Conservation (phyloP, 2,888 invertebrate genomes). For the Acrobasis repandana region DNA sequence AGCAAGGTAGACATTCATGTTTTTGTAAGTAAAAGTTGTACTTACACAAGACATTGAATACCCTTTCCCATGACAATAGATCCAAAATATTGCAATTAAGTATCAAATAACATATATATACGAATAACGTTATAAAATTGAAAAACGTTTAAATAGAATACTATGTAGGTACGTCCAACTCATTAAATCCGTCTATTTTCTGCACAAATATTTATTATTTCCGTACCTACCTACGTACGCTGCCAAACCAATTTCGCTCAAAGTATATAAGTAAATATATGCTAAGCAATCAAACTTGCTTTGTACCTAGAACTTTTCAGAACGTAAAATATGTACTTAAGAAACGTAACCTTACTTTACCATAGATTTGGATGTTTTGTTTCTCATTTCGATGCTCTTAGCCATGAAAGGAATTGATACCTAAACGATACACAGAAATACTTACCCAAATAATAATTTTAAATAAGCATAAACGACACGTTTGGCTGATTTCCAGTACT, state of each 20-base stretch:
- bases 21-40: too few species aligned
- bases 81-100: background rate
- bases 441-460: background rate
- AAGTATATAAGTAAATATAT: slow-evolving; percentile 28
- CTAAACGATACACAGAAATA: background rate
- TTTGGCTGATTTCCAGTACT: too few species aligned
- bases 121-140: too few species aligned
- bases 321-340: background rate
- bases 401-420: slow-evolving; percentile 5
- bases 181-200: slow-evolving; percentile 40
- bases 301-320: background rate
- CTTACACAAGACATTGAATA: background rate
- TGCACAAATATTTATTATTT: slow-evolving; percentile 37
- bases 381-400: background rate
- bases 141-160: slow-evolving; percentile 10
- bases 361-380: too few species aligned
- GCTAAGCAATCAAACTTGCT: background rate
- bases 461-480: too few species aligned
- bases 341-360: too few species aligned
- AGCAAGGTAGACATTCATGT: too few species aligned
- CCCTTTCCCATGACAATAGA: slow-evolving; percentile 7
- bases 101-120: background rate
- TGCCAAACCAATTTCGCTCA: slow-evolving; percentile 29
- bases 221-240: slow-evolving; percentile 18
- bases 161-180: slow-evolving; percentile 38